Base-by-base conservation (phyloP, 2,113 vertebrate species). In the Eurypyga helias region DNA sequence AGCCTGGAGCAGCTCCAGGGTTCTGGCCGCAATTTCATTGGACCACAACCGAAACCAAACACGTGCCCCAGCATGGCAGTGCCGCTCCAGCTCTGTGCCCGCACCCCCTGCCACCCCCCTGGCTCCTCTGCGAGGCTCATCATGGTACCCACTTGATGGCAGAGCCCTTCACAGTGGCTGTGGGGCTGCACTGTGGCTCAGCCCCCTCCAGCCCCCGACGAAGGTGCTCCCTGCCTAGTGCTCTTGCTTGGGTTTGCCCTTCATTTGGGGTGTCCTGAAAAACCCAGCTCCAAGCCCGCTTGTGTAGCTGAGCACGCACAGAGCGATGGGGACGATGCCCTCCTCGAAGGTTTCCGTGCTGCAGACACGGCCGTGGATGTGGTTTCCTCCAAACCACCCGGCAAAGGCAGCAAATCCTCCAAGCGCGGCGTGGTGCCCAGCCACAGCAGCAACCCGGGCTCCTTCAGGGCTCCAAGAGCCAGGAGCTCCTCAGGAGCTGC, bases 291-390 rank as follows among this genome's bases (percentile, higher is more conserved):
- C 31, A 24, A 62, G 16, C 16, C 3, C 10, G 0, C 41, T 21
- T 11, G 12, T 8, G 36, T 25, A 16, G 41, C 26, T 41, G 43
- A 72, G 48, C 41, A 52, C 4, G 2, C 29, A 11, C 0, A 1
- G 19, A 60, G n/a, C n/a, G 24, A 31, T 1, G 11, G 34, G 54
- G 33, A 58, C 0, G 0, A 78, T 33, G 34, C n/a, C 33, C 17
- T 54, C 28, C 71, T 26, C 0, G 0, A 45, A 34, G 49, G 28
- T 65, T 83, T 60, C 61, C 49, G 38, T 19, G 31, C 48, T 58
- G 31, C 58, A 72, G 29, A 28, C n/a, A 26, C 2, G 2, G 21
- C 8, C 0, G 0, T 4, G 10, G 69, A 52, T 9, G 28, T 20
- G 36, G 29, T 23, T 77, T 58, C 58, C 38, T 82, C 79, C 45